Conservation (phyloP, 2,797 vertebrate genomes). For the Gadopsis bispinosus region DNA sequence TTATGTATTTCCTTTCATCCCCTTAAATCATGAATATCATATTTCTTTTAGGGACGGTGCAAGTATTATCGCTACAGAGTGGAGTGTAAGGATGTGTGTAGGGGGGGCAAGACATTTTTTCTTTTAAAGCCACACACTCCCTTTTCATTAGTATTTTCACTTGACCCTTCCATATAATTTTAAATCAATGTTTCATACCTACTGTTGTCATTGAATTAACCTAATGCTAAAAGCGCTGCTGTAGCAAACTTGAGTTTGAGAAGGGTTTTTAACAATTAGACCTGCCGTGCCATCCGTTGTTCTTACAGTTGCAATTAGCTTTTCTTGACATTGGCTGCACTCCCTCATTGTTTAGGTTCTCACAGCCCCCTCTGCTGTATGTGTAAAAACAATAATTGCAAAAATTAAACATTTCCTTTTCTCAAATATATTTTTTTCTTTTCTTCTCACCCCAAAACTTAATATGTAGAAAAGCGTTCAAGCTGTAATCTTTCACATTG, state of each 20-base stretch:
- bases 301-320: neutral
- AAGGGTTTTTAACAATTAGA: neutral
- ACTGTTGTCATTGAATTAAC: neutral
- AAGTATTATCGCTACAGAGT: neutral
- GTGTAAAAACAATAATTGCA: neutral
- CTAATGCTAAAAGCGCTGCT: neutral
- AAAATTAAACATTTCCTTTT: neutral
- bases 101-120: neutral
- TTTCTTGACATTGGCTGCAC: no score
- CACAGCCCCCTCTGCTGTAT: neutral
- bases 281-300: neutral
- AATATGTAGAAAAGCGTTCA: neutral
- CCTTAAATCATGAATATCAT: conserved; percentile 16
- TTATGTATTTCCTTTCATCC: conserved; percentile 30
- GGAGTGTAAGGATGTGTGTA: neutral
- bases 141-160: neutral
- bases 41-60: neutral
- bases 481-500: neutral
- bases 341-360: neutral
- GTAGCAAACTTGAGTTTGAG: neutral
- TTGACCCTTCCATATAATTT: conserved; percentile 1
- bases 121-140: neutral
- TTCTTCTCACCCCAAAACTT: neutral
- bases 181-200: neutral
- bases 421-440: neutral